Percentiles rank a stretch among this genome's conserved stretches.
These are phyloP conservation scores for Rhizomys pruinosus DNA, from an alignment of 2,113 vertebrate genomes.

Conservation along the genomic window DNA sequence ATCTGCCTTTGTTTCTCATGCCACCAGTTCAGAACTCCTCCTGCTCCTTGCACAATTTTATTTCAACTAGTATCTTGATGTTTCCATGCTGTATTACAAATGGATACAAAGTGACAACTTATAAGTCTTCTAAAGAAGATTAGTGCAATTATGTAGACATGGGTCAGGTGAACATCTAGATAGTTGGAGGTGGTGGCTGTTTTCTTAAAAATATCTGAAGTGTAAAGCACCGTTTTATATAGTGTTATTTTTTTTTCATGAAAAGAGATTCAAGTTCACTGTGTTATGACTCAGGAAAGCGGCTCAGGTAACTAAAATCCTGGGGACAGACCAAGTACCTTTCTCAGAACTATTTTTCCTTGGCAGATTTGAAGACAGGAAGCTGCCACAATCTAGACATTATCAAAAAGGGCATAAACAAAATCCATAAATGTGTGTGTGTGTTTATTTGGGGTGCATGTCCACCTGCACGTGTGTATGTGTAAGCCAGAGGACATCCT, in stretches of 20 bases:
- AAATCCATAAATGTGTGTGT: background rate
- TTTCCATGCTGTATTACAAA: background rate
- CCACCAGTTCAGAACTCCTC: background rate
- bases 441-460: background rate
- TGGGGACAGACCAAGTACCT: background rate
- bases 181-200: background rate
- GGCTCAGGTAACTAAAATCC: background rate
- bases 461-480: background rate
- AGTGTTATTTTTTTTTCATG: background rate
- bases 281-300: background rate
- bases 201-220: background rate
- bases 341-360: background rate
- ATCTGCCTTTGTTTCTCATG: background rate
- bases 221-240: background rate
- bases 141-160: background rate
- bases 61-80: background rate
- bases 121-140: background rate
- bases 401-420: background rate
- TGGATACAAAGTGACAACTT: background rate
- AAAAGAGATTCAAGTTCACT: background rate
- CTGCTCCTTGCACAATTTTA: background rate
- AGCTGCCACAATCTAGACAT: background rate
- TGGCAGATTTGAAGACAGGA: background rate
- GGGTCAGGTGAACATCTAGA: background rate
- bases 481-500: background rate